Base-by-base conservation (phyloP, 2,888 invertebrate species). In the Brassicogethes aeneus region DNA sequence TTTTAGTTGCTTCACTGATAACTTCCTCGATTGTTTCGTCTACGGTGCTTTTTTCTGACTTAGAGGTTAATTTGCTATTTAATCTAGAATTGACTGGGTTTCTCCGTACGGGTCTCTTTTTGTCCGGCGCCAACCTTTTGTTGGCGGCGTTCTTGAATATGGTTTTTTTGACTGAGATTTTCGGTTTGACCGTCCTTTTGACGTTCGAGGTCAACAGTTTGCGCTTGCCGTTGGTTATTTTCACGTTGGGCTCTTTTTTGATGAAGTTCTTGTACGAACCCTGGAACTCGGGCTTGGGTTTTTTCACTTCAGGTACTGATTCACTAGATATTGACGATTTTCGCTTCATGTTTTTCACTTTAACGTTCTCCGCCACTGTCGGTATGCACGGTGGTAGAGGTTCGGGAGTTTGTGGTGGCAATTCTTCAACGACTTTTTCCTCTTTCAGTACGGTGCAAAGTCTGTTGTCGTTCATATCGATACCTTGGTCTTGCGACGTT, bases 301-400 rank as follows among this genome's bases (percentile, higher is more conserved):
- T 36, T 36, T 55, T 52, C 12, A 37, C 38, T 43, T 58, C 58
- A 40, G 51, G 42, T 50, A 44, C 48, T 43, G 48, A 45, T 42
- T 54, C 52, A 39, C 50, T 51, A 10, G 43, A 44, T 34, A 69
- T 50, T 1, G 72, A 71, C 17, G 71, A 55, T 55, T 74, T 74
- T 41, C 74, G 57, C 50, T 72, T 74, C 56, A 71, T 69, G 46
- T 68, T 67, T 50, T 68, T 68, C 30, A 68, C 65, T 55, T 68
- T 68, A 0, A 68, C 67, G 41, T 66, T 68, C 52, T 67, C 67
- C 1, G 66, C 67, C 2, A 68, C 68, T 0, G 68, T 68, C 42
- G 61, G 64, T 5, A 63, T 53, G 16, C 64, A 63, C 2, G 64
- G 66, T 33, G 55, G 51, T 13, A 54, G 45, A 31, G 55, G 53